Conservation (phyloP, 2,797 vertebrate species). For the Sylvia borin region DNA sequence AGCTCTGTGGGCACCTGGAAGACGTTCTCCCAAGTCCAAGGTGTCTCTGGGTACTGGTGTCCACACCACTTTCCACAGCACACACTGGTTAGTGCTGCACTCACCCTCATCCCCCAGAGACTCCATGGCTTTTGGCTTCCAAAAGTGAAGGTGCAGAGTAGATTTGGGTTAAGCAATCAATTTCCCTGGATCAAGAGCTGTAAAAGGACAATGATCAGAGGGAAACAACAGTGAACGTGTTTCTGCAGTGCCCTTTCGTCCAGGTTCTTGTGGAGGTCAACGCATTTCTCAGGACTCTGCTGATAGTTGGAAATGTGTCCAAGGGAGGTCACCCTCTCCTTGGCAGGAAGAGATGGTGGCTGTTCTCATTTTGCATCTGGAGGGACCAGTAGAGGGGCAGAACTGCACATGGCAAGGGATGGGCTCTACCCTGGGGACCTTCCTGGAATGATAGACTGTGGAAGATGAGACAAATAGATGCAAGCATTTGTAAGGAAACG, state of each 20-base stretch:
- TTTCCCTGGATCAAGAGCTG: background rate
- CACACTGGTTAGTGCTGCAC: accelerated
- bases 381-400: background rate
- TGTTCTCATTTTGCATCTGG: background rate
- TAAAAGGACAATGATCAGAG: background rate
- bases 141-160: background rate
- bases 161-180: background rate
- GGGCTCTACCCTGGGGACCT: background rate
- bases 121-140: background rate
- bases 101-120: background rate
- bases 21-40: accelerated
- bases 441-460: background rate
- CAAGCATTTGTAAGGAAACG: background rate
- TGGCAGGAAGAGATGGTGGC: background rate
- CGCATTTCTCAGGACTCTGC: background rate
- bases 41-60: background rate
- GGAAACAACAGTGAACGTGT: accelerated
- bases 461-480: background rate
- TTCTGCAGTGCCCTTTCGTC: background rate
- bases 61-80: accelerated
- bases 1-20: background rate
- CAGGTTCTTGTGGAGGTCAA: background rate
- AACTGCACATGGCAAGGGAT: accelerated
- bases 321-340: background rate
- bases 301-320: accelerated